Evolutionary conservation across 2,888 invertebrate species (phyloP).

Genomic region (Tupiocoris notatus): DNA sequence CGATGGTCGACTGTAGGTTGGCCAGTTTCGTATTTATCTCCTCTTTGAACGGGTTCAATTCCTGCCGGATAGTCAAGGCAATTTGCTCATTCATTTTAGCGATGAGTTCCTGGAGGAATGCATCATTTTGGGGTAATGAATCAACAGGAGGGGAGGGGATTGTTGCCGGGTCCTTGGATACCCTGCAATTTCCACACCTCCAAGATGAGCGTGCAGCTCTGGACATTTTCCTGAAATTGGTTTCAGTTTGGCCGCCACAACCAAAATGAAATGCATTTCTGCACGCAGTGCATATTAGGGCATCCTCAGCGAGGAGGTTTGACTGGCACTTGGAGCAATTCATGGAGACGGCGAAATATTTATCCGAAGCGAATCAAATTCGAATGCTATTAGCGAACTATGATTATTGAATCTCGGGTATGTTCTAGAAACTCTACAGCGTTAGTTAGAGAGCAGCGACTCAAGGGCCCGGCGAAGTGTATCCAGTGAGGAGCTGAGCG

Average conservation of each 20-base stretch:
- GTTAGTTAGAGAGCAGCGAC: no score
- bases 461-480: no score
- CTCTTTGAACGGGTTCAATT: background rate
- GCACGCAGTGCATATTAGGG: background rate
- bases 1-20: background rate
- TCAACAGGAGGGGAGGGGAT: no score
- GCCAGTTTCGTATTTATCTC: background rate
- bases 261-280: background rate
- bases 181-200: background rate
- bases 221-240: background rate
- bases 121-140: background rate
- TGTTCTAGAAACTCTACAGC: no score
- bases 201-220: background rate
- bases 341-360: no score
- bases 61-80: background rate
- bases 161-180: background rate
- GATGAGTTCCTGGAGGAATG: background rate
- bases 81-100: background rate
- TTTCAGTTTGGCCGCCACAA: background rate
- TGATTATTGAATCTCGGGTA: no score
- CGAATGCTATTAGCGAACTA: no score
- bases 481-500: no score
- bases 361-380: no score
- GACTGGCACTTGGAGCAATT: no score
- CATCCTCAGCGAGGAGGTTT: background rate